Percentiles rank a stretch among this genome's conserved stretches.
These are phyloP conservation scores for Leucophenga maculata DNA, from an alignment of 2,888 invertebrate genomes.

Conservation along the genomic window DNA sequence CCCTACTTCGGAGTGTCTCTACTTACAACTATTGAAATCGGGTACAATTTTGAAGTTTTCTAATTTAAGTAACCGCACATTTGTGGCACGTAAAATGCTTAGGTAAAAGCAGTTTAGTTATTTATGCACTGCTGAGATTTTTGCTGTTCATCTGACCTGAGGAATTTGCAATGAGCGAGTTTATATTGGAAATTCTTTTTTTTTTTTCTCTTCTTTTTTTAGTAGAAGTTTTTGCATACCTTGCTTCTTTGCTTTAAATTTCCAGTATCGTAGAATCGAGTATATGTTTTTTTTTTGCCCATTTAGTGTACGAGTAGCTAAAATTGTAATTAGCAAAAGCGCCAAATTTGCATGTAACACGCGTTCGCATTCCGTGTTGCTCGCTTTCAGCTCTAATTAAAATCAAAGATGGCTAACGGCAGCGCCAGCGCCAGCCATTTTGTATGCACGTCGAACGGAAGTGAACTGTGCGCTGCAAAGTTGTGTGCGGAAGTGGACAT, in stretches of 20 bases:
- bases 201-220: background rate
- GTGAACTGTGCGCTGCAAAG: background rate
- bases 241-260: background rate
- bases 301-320: no score
- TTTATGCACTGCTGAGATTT: conserved; percentile 7
- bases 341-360: conserved; percentile 3
- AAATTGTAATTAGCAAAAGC: background rate
- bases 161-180: background rate
- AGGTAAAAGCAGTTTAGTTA: conserved; percentile 5
- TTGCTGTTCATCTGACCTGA: background rate
- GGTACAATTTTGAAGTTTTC: conserved; percentile 28
- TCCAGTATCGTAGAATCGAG: background rate
- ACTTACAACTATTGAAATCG: conserved; percentile 10
- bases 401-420: conserved; percentile 21
- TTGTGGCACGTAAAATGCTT: conserved; percentile 27
- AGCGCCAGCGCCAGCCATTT: background rate
- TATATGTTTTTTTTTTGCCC: background rate
- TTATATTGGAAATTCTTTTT: background rate
- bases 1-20: background rate
- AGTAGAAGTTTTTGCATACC: background rate
- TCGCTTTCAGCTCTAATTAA: conserved; percentile 22
- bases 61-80: conserved; percentile 32
- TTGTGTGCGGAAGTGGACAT: background rate
- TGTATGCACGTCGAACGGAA: conserved; percentile 6
- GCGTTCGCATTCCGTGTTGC: background rate